Conservation (phyloP, 2,113 vertebrate genomes). For the Peromyscus leucopus region DNA sequence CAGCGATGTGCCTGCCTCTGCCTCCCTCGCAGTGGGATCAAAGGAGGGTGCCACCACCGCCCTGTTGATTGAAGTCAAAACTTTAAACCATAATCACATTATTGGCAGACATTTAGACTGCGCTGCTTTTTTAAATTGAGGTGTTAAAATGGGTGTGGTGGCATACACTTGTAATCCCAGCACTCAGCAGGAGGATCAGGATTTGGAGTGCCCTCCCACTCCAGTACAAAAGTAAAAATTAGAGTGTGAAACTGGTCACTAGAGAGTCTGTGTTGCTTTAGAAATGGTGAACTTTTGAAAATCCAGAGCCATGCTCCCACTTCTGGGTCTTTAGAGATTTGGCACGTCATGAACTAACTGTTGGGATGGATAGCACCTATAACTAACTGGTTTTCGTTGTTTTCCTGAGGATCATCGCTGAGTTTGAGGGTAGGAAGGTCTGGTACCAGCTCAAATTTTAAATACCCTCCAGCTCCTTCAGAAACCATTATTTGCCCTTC, state of each 20-base stretch:
- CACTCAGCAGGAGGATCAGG: neutral
- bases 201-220: neutral
- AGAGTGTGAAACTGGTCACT: neutral
- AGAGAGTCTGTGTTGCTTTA: neutral
- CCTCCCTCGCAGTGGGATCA: neutral
- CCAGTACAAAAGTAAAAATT: neutral
- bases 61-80: constrained; percentile 15
- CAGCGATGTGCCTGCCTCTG: neutral
- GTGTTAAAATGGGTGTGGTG: neutral
- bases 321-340: neutral
- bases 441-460: neutral
- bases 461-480: neutral
- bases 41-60: neutral
- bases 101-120: neutral
- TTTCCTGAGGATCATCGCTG: neutral
- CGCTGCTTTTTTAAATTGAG: neutral
- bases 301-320: too few species aligned
- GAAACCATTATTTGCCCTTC: neutral
- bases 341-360: neutral
- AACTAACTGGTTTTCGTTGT: neutral
- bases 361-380: neutral
- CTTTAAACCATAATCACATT: constrained; percentile 7
- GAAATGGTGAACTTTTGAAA: neutral
- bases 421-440: neutral
- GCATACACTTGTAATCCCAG: neutral